Base-by-base conservation (phyloP, 2,888 invertebrate species). In the Leptinotarsa rubiginosa region DNA sequence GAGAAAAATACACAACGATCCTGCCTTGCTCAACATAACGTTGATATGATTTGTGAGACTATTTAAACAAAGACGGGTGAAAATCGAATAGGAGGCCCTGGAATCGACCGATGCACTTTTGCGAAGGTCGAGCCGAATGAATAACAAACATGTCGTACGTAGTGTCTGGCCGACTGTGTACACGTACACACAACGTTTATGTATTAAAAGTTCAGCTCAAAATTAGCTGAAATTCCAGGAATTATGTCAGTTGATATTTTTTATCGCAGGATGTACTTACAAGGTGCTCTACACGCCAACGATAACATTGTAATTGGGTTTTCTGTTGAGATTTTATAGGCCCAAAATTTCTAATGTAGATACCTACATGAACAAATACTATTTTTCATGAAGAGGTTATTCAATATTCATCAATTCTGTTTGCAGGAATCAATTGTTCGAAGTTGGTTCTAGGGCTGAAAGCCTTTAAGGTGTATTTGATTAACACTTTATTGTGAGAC, bases 31-130 rank as follows among this genome's bases (percentile, higher is more conserved):
- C 25, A 62, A 62, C 18, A 18, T 62, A 31, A 31, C 31, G 31
- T 62, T 75, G 56, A 81, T 78, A 82, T 80, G 80, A 82, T 81
- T 83, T 81, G 80, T 80, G 78, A 77, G 78, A 80, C 80, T 80
- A 82, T 83, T 83, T 82, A 83, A 81, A 86, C 83, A 84, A 82
- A 85, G 85, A 85, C 81, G 82, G 81, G 78, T 82, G 81, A 83
- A 84, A 83, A 83, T 83, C 83, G 81, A 84, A 83, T 83, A 85
- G 31, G 83, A 85, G 86, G 86, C 87, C 87, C 87, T 87, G 87
- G 86, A 85, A 84, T 84, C 85, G 87, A 85, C 83, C 87, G 87
- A 87, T 87, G 87, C 87, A 87, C 87, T 87, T 86, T 86, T 81
- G 83, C 85, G 87, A 87, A 87, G 87, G 87, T 87, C 87, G 87